Base-by-base conservation (phyloP, 2,113 vertebrate species). In the Catharus fuscescens region DNA sequence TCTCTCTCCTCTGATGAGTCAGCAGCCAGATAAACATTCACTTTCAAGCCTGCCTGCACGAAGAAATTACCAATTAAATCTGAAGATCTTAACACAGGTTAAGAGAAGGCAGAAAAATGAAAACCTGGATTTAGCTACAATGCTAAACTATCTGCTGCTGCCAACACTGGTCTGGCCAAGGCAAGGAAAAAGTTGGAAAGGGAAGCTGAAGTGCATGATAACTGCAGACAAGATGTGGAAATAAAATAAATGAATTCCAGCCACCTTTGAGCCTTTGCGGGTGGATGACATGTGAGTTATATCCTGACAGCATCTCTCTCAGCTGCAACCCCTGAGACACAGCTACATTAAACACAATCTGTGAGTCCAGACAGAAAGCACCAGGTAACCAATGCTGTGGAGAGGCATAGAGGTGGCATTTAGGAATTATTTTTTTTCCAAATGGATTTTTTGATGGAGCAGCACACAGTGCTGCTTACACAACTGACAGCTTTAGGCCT, bases 291-390 rank as follows among this genome's bases (percentile, higher is more conserved):
- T 4, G 24, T 11, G 23, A 72, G n/a, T 25, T 26, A 1, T 6
- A 25, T 6, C 40, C 65, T 19, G 32, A 31, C 38, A 67, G 38
- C 28, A 48, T 17, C 11, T 50, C 56, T 57, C 40, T 23, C 4
- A 8, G n/a, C 31, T 50, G 69, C 3, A 5, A 25, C 44, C 53
- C 62, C 59, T 25, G 50, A 53, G 60, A 47, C 19, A 40, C n/a
- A 60, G 53, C 7, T 5, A 2, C 0, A 1, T 6, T 14, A 18
- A 76, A 23, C 42, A 31, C 25, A 28, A 2, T 4, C 42, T 48
- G 20, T 0, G 0, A 3, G 29, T 12, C 61, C 83, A 26, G 9
- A n/a, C 0, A 0, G 47, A 36, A 24, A 42, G 70, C 40, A 14
- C 24, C 60, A 18, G 12, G 21, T 14, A 5, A 36, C 48, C 1